Percentiles rank a stretch among this genome's conserved stretches.
Evolutionary conservation across 2,888 invertebrate genomes (phyloP).

Genomic region (Lasioglossum calceatum): DNA sequence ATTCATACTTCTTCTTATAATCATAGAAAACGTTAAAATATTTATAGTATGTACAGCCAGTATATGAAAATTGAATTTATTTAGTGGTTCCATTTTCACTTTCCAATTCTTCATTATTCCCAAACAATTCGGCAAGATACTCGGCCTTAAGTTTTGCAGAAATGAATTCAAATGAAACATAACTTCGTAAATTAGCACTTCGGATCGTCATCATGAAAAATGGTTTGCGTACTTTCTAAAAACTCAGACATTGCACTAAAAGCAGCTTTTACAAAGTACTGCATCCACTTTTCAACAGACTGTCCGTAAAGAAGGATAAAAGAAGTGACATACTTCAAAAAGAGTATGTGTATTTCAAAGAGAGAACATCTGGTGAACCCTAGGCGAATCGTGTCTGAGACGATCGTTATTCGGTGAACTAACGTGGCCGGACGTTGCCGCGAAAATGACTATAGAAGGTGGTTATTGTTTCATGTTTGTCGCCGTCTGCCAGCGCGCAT

Average conservation of each 20-base stretch:
- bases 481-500: conserved; percentile 51
- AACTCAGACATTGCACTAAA: neutral
- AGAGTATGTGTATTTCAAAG: neutral
- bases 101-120: neutral
- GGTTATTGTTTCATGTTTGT: conserved; percentile 42
- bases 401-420: conserved; percentile 28
- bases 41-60: no score
- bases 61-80: no score
- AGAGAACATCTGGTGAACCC: conserved; percentile 1
- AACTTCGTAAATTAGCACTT: neutral
- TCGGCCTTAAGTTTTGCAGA: neutral
- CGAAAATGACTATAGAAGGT: conserved; percentile 33
- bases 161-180: neutral
- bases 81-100: neutral
- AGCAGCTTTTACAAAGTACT: neutral
- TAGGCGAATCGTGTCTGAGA: conserved; percentile 23
- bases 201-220: neutral
- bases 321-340: neutral
- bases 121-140: neutral
- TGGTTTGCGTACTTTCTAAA: neutral
- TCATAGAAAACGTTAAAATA: neutral
- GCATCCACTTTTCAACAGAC: neutral
- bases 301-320: neutral
- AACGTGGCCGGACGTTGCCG: conserved; percentile 26
- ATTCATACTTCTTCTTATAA: neutral